These are phyloP conservation scores for Scaeva pyrastri DNA, from an alignment of 2,888 invertebrate species.

Conservation along the genomic window DNA sequence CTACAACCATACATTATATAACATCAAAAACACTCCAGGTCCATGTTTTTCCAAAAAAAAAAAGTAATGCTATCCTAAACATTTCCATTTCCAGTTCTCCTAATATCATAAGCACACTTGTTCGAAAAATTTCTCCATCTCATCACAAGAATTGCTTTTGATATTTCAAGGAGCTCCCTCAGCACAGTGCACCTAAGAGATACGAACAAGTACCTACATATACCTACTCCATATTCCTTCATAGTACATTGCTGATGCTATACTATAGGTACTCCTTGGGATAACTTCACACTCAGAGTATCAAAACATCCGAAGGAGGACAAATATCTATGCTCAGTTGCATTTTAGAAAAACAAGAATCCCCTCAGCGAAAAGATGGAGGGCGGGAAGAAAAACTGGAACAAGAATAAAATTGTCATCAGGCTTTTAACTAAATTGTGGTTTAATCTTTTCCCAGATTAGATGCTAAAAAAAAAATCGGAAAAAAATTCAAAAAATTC, in stretches of 20 bases:
- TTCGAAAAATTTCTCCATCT: constrained; percentile 10
- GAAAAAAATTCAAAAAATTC: background rate
- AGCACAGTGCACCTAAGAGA: constrained; percentile 7
- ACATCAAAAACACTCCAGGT: constrained; percentile 1
- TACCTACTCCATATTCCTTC: background rate
- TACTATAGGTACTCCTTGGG: constrained; percentile 20
- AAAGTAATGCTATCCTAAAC: background rate
- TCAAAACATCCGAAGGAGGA: constrained; percentile 37
- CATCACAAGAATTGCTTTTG: constrained; percentile 41
- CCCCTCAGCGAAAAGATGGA: background rate
- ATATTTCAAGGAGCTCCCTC: constrained; percentile 33
- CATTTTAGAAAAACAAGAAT: constrained; percentile 34
- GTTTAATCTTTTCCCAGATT: constrained; percentile 70
- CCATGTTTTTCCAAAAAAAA: background rate
- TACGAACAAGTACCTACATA: too few relatives aligned
- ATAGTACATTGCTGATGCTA: background rate
- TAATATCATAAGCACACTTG: constrained; percentile 20
- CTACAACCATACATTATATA: background rate
- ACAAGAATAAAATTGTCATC: constrained; percentile 66
- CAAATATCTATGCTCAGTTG: constrained; percentile 33
- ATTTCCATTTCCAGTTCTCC: background rate
- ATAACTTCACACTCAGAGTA: constrained; percentile 33
- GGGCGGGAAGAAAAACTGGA: constrained; percentile 33
- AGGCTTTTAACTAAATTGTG: constrained; percentile 73
- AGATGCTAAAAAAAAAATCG: constrained; percentile 29